Evolutionary conservation across 1,140 invertebrate species (phyloP).

Genomic region (Onthophagus taurus): DNA sequence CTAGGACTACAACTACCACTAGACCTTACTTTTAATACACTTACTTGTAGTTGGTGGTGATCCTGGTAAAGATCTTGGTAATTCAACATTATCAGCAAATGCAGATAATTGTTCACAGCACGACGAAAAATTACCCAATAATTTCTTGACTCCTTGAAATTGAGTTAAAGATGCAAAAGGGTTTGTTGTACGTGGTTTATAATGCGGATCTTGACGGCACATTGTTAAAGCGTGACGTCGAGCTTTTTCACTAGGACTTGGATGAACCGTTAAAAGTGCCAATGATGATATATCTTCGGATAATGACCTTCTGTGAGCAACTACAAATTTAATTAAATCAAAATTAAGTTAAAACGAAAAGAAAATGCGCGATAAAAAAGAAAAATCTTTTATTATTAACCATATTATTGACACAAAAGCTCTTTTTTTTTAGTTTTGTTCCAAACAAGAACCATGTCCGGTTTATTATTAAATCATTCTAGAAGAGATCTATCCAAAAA

Average conservation of each 20-base stretch:
- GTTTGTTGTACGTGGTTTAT: slow-evolving; percentile 57
- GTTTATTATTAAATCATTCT: too few relatives aligned
- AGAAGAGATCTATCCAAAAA: too few relatives aligned
- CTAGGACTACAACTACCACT: slow-evolving; percentile 38
- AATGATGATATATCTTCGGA: slow-evolving; percentile 54
- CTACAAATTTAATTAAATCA: too few relatives aligned
- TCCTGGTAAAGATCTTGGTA: slow-evolving; percentile 42
- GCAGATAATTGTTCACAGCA: slow-evolving; percentile 64
- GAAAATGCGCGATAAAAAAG: too few relatives aligned
- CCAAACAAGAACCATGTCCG: too few relatives aligned
- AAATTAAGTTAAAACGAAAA: too few relatives aligned
- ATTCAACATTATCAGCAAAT: slow-evolving; percentile 33
- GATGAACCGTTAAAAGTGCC: slow-evolving; percentile 40
- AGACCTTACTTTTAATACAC: too few relatives aligned
- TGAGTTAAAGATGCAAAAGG: slow-evolving; percentile 60
- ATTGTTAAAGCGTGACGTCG: slow-evolving; percentile 63
- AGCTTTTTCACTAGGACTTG: slow-evolving; percentile 59
- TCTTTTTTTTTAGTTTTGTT: too few relatives aligned
- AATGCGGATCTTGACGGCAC: slow-evolving; percentile 69
- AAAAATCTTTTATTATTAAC: too few relatives aligned
- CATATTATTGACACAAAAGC: too few relatives aligned
- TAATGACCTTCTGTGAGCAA: slow-evolving; percentile 54
- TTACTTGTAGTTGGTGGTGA: slow-evolving; percentile 39
- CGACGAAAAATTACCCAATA: slow-evolving; percentile 64
- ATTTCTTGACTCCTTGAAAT: slow-evolving; percentile 65